Evolutionary conservation across 64 coral and sea anemone genomes (phyloP).

Genomic region (Porites australiensis): DNA sequence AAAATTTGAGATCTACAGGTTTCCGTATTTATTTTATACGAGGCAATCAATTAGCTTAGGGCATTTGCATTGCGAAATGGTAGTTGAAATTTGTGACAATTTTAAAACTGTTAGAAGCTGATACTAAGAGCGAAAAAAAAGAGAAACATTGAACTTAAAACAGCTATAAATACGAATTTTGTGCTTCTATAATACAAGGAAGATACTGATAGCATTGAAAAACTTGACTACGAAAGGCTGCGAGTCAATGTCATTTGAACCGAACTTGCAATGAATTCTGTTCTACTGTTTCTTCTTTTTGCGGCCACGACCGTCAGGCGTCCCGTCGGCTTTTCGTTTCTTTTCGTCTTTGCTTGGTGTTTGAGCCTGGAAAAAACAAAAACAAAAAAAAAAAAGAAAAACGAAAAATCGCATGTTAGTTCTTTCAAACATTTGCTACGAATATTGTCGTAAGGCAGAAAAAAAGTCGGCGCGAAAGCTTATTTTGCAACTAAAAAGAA

Average conservation of each 20-base stretch:
- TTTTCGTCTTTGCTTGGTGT: slow-evolving; percentile 67
- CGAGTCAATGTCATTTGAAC: slow-evolving; percentile 7
- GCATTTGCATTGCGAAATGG: background rate
- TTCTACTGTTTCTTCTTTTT: slow-evolving; percentile 91
- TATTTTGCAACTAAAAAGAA: no score
- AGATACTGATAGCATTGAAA: background rate
- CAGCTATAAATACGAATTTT: background rate
- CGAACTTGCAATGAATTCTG: background rate
- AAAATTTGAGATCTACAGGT: background rate
- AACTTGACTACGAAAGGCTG: background rate
- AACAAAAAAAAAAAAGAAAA: background rate
- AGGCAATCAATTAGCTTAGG: background rate
- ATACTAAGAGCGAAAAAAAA: background rate
- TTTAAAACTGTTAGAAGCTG: no score
- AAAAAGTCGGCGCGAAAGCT: background rate
- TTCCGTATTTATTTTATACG: background rate
- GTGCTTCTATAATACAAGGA: slow-evolving; percentile 35
- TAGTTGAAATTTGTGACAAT: background rate
- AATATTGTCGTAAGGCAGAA: background rate
- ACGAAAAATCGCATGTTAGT: background rate
- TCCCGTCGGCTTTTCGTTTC: slow-evolving; percentile 97
- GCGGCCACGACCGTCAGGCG: slow-evolving; percentile 93
- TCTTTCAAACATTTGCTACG: background rate
- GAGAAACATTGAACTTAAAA: background rate
- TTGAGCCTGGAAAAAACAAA: background rate